phyloP scores from a whole-genome alignment of 2,113 vertebrate species.

The Scortum barcoo region DNA sequence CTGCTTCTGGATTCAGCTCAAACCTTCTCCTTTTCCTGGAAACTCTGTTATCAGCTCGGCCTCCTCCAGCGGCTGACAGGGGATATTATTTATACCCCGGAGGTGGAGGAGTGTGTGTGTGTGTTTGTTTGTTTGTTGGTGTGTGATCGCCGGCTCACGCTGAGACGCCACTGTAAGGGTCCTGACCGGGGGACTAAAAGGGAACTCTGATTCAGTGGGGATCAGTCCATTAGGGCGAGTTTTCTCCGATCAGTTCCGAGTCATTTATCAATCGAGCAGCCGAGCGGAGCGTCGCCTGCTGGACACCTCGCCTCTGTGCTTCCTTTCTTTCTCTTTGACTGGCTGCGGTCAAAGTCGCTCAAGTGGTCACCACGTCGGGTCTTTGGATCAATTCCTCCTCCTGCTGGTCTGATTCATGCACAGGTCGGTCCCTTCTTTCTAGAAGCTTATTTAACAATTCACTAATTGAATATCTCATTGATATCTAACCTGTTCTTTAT shows the following conservation, averaged over 20 bases:
- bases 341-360: constrained; percentile 2
- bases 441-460: background rate
- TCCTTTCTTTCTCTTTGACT: constrained; percentile 3
- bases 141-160: constrained; percentile 14
- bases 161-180: constrained; percentile 37
- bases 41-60: constrained; percentile 20
- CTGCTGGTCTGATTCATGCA: background rate
- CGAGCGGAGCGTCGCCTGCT: constrained; percentile 5
- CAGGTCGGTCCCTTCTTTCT: no score
- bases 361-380: constrained; percentile 1
- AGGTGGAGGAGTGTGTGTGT: constrained; percentile 4
- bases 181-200: constrained; percentile 42
- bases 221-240: constrained; percentile 71
- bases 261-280: constrained; percentile 68
- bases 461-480: background rate
- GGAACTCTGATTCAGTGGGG: constrained; percentile 65
- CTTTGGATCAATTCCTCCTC: background rate
- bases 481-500: background rate
- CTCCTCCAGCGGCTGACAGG: constrained; percentile 18
- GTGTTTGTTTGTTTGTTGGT: background rate
- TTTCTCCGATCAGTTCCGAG: constrained; percentile 63
- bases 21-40: constrained; percentile 6
- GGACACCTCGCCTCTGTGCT: constrained; percentile 9
- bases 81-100: constrained; percentile 38
- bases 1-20: background rate